A percentile compares a stretch with the other conserved stretches of the same genome.
These are phyloP conservation scores for Desmophyllum pertusum DNA, from an alignment of 92 coral and sea anemone species.

Conservation along the genomic window DNA sequence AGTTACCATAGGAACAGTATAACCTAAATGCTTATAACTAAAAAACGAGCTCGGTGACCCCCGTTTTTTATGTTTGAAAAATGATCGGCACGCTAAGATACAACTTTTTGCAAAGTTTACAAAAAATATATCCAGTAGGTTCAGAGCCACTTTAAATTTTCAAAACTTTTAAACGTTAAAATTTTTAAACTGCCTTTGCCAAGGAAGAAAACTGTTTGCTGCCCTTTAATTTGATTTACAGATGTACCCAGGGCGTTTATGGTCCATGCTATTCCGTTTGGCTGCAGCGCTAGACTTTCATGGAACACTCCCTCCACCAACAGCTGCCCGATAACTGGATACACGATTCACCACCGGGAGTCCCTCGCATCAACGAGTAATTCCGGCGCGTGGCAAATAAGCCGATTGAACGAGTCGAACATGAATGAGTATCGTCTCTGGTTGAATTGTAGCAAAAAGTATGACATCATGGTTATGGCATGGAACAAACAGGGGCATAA, in stretches of 20 bases:
- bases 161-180: too few species aligned
- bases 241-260: neutral
- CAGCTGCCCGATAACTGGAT: constrained; percentile 2
- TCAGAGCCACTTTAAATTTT: too few species aligned
- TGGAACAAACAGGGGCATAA: constrained; percentile 23
- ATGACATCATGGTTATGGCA: constrained; percentile 4
- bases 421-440: neutral
- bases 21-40: too few species aligned
- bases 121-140: too few species aligned
- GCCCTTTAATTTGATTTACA: neutral
- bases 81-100: too few species aligned
- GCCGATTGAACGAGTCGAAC: neutral
- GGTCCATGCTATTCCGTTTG: neutral
- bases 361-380: neutral
- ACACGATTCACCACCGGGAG: constrained; percentile 4
- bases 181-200: too few species aligned
- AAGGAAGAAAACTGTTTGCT: too few species aligned
- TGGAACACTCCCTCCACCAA: constrained; percentile 1
- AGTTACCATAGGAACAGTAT: too few species aligned
- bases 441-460: neutral
- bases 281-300: neutral
- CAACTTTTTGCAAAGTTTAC: too few species aligned
- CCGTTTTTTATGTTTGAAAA: too few species aligned
- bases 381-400: neutral
- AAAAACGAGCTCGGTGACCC: too few species aligned